Percentiles rank a stretch among this genome's conserved stretches.
These are phyloP conservation scores for Amyelois transitella DNA, from an alignment of 1,140 invertebrate genomes.

Conservation along the genomic window DNA sequence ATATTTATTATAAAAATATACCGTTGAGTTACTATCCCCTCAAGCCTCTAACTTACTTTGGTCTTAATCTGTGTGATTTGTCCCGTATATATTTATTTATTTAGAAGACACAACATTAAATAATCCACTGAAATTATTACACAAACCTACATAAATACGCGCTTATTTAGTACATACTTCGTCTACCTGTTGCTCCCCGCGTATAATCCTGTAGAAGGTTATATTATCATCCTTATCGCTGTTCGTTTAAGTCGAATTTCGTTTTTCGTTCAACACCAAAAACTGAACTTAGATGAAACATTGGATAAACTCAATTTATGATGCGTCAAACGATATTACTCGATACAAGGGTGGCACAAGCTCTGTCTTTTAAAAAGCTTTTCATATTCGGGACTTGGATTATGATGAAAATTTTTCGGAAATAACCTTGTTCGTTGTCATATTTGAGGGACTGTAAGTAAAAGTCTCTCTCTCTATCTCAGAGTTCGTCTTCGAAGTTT, in stretches of 20 bases:
- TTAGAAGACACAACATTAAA: too few relatives aligned
- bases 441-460: too few relatives aligned
- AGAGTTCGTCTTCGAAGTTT: not conserved
- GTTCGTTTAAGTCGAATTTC: not conserved
- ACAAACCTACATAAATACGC: not conserved
- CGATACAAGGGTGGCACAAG: conserved; percentile 9
- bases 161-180: not conserved
- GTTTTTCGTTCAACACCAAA: conserved; percentile 4
- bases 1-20: too few relatives aligned
- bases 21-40: too few relatives aligned
- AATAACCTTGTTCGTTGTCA: conserved; percentile 10
- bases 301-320: conserved; percentile 27
- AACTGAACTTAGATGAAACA: conserved; percentile 22
- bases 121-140: too few relatives aligned
- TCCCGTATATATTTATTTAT: too few relatives aligned
- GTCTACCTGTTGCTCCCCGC: not conserved
- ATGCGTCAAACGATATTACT: conserved; percentile 28
- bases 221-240: not conserved
- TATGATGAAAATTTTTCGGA: conserved; percentile 15
- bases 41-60: too few relatives aligned
- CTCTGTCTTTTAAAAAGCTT: conserved; percentile 15
- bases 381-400: conserved; percentile 14
- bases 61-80: too few relatives aligned
- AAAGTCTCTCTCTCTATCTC: conserved; percentile 2
- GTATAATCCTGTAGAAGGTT: not conserved